These are phyloP conservation scores for Drosophila nikananu DNA, from an alignment of 1,140 invertebrate species.

Conservation along the genomic window DNA sequence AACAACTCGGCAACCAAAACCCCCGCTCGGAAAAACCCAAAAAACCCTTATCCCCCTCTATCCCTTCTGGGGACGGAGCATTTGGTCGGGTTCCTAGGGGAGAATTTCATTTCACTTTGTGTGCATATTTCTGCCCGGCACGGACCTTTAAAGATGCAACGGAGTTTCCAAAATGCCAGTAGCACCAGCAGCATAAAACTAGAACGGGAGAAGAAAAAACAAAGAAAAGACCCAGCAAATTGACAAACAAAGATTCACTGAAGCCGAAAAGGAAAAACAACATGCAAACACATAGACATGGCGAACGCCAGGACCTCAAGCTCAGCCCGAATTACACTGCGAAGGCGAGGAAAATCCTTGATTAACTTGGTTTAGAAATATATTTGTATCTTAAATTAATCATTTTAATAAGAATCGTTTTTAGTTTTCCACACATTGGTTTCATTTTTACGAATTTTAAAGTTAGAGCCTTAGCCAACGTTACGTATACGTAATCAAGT, in stretches of 20 bases:
- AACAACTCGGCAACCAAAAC: constrained; percentile 12
- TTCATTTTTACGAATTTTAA: too few relatives aligned
- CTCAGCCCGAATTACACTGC: constrained; percentile 19
- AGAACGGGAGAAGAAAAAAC: constrained; percentile 11
- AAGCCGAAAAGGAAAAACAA: constrained; percentile 61
- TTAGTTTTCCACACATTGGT: background rate
- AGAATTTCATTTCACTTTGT: constrained; percentile 71
- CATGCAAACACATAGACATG: constrained; percentile 37
- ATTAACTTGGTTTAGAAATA: too few relatives aligned
- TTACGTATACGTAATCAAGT: background rate
- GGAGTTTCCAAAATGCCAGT: constrained; percentile 48
- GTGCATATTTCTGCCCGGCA: constrained; percentile 42
- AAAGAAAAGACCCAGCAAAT: constrained; percentile 58
- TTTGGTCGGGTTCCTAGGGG: constrained; percentile 52
- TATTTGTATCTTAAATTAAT: background rate
- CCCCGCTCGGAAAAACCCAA: background rate
- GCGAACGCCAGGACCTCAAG: constrained; percentile 17
- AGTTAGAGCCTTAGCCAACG: too few relatives aligned
- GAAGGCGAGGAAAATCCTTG: background rate
- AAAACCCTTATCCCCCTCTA: constrained; percentile 19
- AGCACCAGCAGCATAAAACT: constrained; percentile 17
- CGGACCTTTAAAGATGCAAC: constrained; percentile 64
- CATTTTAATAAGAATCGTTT: background rate
- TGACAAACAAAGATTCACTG: constrained; percentile 59
- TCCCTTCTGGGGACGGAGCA: constrained; percentile 33